Base-by-base conservation (phyloP, 2,113 vertebrate species). In the Saccopteryx leptura region DNA sequence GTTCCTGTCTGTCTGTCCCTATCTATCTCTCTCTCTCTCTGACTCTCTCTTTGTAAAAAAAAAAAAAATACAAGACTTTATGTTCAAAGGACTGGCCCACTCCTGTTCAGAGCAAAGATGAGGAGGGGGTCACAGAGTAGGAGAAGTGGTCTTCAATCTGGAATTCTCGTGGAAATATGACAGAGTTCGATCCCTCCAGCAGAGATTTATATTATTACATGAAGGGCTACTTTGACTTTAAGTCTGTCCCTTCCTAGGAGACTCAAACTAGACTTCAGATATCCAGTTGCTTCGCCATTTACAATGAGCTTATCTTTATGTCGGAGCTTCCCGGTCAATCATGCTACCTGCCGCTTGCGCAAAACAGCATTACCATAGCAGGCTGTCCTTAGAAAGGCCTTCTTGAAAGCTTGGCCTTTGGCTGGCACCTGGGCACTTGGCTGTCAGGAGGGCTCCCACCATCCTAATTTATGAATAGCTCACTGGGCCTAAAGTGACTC, bases 261-360 rank as follows among this genome's bases (percentile, higher is more conserved):
- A 60, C 54, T 21, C 72, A 69, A 80, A 23, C 48, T 88, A 74
- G 78, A 78, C 65, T 91, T 52, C 33, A 75, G n/a, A 88, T 87
- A 71, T 81, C 60, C 58, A 33, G n/a, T 24, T 14, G 52, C 54
- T 65, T 50, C 7, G 46, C n/a, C 50, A 52, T 33, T 83, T 80
- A 11, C 56, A 39, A 39, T 21, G 26, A 87, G 52, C 24, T 58
- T 93, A 31, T 79, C 52, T 50, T 33, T 39, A 24, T 0, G 15
- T 26, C 72, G 46, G 5, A 24, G 17, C 54, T n/a, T 31, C 46
- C 80, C 39, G 8, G 14, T 46, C 46, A 52, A 11, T 61, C 50
- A 68, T 14, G 48, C n/a, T 26, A 12, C 24, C 21, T 85, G 26
- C 18, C 79, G 23, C 10, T 65, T 71, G 68, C 26, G 7, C 46